Conservation (phyloP, 2,888 invertebrate genomes). For the Apoda limacodes region DNA sequence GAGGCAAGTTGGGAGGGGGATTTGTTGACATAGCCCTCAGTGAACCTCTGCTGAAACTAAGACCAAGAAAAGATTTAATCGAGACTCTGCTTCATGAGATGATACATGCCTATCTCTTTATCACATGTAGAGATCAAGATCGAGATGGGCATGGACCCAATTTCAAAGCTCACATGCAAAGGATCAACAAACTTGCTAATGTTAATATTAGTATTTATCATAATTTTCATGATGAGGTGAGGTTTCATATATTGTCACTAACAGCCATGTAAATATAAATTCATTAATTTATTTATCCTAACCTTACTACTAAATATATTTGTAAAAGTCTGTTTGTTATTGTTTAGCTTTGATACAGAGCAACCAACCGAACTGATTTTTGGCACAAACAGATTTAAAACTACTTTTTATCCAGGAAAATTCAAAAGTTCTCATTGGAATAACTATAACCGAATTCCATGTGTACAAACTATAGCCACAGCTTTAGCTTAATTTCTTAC, state of each 20-base stretch:
- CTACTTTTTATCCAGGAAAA: no score
- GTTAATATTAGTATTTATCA: conserved; percentile 94
- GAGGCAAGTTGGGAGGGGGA: conserved; percentile 76
- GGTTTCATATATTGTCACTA: conserved; percentile 3
- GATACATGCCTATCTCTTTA: conserved; percentile 98
- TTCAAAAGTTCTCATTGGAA: no score
- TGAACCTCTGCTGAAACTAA: conserved; percentile 88
- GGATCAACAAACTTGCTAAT: conserved; percentile 90
- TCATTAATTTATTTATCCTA: not conserved
- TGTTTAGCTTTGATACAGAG: no score
- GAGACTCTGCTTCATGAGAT: conserved; percentile 99
- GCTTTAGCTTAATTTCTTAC: no score
- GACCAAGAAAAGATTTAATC: conserved; percentile 94
- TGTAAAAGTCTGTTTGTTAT: no score
- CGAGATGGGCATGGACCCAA: conserved; percentile 96
- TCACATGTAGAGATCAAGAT: conserved; percentile 85
- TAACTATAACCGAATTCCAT: no score
- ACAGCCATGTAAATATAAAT: not conserved
- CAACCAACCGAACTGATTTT: no score
- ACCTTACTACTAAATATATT: no score
- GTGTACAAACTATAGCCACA: no score
- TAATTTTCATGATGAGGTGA: conserved; percentile 93
- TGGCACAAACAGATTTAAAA: no score
- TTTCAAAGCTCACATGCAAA: conserved; percentile 92
- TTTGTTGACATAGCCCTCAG: conserved; percentile 88